Conservation (phyloP, 2,113 vertebrate genomes). For the Charadrius vociferus region DNA sequence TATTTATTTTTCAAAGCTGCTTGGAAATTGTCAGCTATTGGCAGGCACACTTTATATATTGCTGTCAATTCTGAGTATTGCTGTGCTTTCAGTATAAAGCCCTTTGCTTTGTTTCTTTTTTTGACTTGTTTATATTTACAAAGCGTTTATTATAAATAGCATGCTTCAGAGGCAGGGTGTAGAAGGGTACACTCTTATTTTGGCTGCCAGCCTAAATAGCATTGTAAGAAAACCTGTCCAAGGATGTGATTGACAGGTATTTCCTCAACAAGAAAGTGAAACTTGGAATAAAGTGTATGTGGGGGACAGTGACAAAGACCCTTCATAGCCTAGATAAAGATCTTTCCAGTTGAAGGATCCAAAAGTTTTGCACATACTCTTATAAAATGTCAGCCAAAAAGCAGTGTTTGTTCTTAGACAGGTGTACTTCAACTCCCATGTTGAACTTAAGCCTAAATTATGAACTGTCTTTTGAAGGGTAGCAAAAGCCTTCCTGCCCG, state of each 20-base stretch:
- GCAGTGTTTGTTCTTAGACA: background rate
- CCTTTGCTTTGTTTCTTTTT: background rate
- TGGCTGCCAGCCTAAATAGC: background rate
- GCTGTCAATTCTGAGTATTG: background rate
- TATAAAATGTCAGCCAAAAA: background rate
- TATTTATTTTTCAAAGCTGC: background rate
- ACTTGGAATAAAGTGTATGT: background rate
- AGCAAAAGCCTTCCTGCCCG: background rate
- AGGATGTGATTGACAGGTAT: background rate
- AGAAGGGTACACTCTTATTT: background rate
- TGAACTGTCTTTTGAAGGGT: background rate
- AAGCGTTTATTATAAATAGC: background rate
- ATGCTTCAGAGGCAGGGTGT: background rate
- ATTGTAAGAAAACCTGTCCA: background rate
- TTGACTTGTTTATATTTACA: background rate
- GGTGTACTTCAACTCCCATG: background rate
- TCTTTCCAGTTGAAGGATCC: background rate
- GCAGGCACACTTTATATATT: background rate
- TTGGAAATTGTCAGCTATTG: background rate
- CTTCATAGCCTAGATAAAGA: background rate
- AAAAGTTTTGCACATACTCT: background rate
- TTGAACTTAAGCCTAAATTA: background rate
- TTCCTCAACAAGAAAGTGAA: constrained; percentile 11
- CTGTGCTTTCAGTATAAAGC: background rate
- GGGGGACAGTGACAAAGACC: background rate